Evolutionary conservation across 2,888 invertebrate species (phyloP).

Genomic region (Elmis aenea): DNA sequence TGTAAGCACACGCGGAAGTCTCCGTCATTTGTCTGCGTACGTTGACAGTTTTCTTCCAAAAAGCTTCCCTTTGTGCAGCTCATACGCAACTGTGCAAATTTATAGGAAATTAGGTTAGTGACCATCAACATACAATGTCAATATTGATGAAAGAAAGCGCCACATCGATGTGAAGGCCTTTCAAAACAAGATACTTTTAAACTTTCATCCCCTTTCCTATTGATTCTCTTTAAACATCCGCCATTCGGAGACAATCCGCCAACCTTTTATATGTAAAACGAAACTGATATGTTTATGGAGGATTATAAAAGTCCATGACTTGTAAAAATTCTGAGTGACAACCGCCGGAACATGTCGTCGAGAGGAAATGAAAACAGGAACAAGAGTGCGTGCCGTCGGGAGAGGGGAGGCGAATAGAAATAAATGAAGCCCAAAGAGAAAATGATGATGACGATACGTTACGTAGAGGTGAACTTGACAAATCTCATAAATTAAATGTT

Average conservation of each 20-base stretch:
- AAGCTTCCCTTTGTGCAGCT: constrained; percentile 23
- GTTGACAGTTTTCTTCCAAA: constrained; percentile 38
- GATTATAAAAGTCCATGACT: constrained; percentile 49
- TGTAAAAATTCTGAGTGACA: constrained; percentile 49
- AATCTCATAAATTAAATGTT: constrained; percentile 29
- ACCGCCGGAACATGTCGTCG: constrained; percentile 43
- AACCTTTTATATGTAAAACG: constrained; percentile 46
- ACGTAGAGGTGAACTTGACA: constrained; percentile 37
- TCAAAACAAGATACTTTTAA: constrained; percentile 11
- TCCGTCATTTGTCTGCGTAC: constrained; percentile 26
- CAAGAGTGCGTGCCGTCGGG: constrained; percentile 36
- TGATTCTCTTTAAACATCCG: constrained; percentile 33
- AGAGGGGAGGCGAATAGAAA: constrained; percentile 35
- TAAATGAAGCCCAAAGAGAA: constrained; percentile 48
- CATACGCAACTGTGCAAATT: constrained; percentile 14
- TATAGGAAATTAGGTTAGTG: constrained; percentile 17
- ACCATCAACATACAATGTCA: constrained; percentile 8
- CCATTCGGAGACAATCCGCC: constrained; percentile 40
- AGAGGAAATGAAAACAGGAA: constrained; percentile 48
- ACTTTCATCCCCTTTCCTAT: constrained; percentile 1
- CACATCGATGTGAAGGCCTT: constrained; percentile 6
- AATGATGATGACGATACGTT: constrained; percentile 25
- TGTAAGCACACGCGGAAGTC: constrained; percentile 39
- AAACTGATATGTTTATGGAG: constrained; percentile 46
- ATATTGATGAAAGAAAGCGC: constrained; percentile 10